phyloP scores from a whole-genome alignment of 1,140 invertebrate species.

The Drosophila parabipectinata region DNA sequence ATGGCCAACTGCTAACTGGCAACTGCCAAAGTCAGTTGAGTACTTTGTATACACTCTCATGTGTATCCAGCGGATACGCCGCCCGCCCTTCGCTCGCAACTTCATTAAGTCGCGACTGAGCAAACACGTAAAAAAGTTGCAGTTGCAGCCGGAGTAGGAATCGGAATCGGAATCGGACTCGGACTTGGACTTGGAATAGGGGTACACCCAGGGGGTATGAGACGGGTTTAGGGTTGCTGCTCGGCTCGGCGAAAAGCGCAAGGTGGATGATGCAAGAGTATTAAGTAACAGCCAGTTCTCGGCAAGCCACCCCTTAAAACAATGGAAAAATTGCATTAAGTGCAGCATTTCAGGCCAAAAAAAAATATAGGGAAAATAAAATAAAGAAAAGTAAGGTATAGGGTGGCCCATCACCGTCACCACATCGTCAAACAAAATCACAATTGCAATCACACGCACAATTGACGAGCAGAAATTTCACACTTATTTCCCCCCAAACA shows the following conservation, averaged over 20 bases:
- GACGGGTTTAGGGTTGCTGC: conserved; percentile 34
- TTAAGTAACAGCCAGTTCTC: conserved; percentile 53
- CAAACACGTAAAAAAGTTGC: conserved; percentile 37
- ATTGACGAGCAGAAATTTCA: conserved; percentile 70
- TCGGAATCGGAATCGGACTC: conserved; percentile 9
- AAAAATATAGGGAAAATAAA: conserved; percentile 1
- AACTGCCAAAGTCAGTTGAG: conserved; percentile 66
- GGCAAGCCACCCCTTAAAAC: conserved; percentile 62
- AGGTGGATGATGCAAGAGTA: conserved; percentile 76
- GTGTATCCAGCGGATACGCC: conserved; percentile 17
- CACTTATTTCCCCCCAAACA: conserved; percentile 35
- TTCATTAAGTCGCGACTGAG: conserved; percentile 44
- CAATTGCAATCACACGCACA: conserved; percentile 56
- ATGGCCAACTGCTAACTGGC: conserved; percentile 46
- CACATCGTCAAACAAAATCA: conserved; percentile 2
- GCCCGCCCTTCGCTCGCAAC: conserved; percentile 26
- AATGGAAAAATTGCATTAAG: conserved; percentile 71
- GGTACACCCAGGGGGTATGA: conserved; percentile 6
- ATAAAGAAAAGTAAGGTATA: conserved; percentile 4
- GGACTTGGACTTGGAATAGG: conserved; percentile 1
- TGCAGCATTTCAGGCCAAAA: conserved; percentile 24
- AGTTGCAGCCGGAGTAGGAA: conserved; percentile 43
- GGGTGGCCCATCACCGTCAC: conserved; percentile 29
- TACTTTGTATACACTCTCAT: neutral
- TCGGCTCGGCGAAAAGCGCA: conserved; percentile 63